Conservation (phyloP, 2,797 vertebrate genomes). For the Mycteria americana region DNA sequence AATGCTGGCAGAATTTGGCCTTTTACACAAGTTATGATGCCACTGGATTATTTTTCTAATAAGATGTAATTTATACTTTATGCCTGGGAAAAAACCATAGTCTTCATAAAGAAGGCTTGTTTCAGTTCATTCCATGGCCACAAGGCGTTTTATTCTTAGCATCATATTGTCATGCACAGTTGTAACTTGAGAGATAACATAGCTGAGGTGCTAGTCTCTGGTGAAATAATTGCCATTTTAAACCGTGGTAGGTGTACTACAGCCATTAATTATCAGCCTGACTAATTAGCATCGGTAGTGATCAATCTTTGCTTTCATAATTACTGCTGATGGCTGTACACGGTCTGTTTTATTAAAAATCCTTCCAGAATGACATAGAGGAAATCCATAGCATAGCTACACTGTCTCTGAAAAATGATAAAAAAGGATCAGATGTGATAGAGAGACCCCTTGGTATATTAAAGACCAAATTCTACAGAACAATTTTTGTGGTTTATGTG, state of each 20-base stretch:
- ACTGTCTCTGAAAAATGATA: neutral
- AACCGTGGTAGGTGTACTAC: neutral
- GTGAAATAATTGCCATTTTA: constrained; percentile 53
- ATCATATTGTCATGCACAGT: constrained; percentile 15
- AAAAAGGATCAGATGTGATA: neutral
- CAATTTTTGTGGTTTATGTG: neutral
- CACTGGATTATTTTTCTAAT: neutral
- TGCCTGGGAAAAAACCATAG: neutral
- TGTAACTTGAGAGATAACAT: constrained; percentile 24
- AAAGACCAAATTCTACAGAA: neutral
- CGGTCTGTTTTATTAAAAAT: neutral
- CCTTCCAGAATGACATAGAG: neutral
- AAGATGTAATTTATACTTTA: neutral
- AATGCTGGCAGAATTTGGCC: neutral
- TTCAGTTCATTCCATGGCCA: constrained; percentile 25
- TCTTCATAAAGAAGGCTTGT: neutral
- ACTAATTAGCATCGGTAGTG: constrained; percentile 58
- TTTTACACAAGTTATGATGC: neutral
- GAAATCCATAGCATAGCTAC: constrained; percentile 11
- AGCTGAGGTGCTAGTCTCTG: neutral
- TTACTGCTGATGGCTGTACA: constrained; percentile 53
- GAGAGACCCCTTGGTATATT: neutral
- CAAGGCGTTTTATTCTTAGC: neutral
- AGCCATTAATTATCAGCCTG: constrained; percentile 53
- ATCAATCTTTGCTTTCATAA: constrained; percentile 61